phyloP scores from a whole-genome alignment of 2,888 invertebrate genomes.

The Morpho achilles region DNA sequence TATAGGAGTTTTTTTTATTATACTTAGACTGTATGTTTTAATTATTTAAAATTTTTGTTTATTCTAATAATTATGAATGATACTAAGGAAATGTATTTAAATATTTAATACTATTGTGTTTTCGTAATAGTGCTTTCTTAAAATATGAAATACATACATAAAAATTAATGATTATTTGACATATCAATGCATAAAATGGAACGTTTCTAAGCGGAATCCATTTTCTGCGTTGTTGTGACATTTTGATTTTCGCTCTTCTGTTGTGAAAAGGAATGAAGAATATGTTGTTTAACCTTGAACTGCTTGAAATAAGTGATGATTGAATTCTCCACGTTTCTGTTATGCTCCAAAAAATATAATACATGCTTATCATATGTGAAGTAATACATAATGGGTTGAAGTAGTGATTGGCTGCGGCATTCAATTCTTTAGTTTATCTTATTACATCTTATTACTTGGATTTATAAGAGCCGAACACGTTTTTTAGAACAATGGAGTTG shows the following conservation, averaged over 20 bases:
- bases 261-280: slow-evolving; percentile 43
- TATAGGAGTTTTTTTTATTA: no score
- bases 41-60: no score
- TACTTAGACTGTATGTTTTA: no score
- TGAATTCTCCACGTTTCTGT: slow-evolving; percentile 30
- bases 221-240: slow-evolving; percentile 79
- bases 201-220: slow-evolving; percentile 56
- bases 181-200: slow-evolving; percentile 25
- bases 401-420: slow-evolving; percentile 65
- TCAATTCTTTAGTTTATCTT: slow-evolving; percentile 46
- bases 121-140: no score
- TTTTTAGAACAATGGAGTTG: slow-evolving; percentile 58
- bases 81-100: no score
- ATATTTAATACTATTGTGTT: no score
- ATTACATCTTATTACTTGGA: slow-evolving; percentile 32
- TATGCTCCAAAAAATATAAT: slow-evolving; percentile 32
- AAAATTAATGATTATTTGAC: no score
- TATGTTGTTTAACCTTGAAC: slow-evolving; percentile 36
- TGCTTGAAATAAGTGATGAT: slow-evolving; percentile 44
- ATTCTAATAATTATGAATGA: no score
- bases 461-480: slow-evolving; percentile 27
- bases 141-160: no score
- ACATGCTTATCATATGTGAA: slow-evolving; percentile 32
- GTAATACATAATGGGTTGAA: slow-evolving; percentile 70
- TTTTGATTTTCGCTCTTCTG: slow-evolving; percentile 55